Evolutionary conservation across 1,140 invertebrate species (phyloP), one percentile per base, ranked within the genome.

Genomic region (Leptopilina clavipes): DNA sequence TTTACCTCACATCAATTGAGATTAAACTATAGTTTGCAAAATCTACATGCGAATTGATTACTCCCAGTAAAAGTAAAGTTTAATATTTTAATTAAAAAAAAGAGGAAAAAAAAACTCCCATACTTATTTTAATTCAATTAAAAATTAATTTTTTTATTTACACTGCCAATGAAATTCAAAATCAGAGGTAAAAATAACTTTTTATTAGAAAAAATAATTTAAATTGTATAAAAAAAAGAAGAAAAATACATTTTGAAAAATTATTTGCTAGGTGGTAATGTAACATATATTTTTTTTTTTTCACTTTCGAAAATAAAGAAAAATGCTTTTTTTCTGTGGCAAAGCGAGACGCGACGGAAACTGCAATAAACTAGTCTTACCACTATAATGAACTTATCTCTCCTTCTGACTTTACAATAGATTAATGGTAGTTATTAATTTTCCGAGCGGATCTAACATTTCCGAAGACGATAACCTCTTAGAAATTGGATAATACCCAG

Each of bases 361-460:
- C 54, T 18, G 37, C 37, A 56, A 56, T 56, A 56, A 56, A 19
- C 18, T 56, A 19, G 6, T 25, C 19, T 22, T 56, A n/a, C 54
- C 0, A 22, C 54, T 18, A 22, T 18, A 56, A 56, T 25, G 54
- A 12, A 56, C 8, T 22, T 56, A 56, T 56, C 54, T 22, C 9
- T 56, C 54, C 54, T 19, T 40, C 19, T 8, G 54, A 18, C 54
- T 56, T 56, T 19, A 22, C 19, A 56, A 56, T 56, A 12, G 54
- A 56, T 19, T 54, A 54, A 54, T 54, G 52, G 18, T 18, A 10
- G 52, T 54, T 54, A 54, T 54, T 54, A 54, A 54, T 54, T 56
- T 22, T 56, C 18, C 18, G 54, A 22, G 3, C 54, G 54, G 54
- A 22, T 18, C 17, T 56, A 56, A 22, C 54, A 11, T 56, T 56